Evolutionary conservation across 1,140 invertebrate species (phyloP), one percentile per base, ranked within the genome.

Genomic region (Pseudomyrmex sp.): DNA sequence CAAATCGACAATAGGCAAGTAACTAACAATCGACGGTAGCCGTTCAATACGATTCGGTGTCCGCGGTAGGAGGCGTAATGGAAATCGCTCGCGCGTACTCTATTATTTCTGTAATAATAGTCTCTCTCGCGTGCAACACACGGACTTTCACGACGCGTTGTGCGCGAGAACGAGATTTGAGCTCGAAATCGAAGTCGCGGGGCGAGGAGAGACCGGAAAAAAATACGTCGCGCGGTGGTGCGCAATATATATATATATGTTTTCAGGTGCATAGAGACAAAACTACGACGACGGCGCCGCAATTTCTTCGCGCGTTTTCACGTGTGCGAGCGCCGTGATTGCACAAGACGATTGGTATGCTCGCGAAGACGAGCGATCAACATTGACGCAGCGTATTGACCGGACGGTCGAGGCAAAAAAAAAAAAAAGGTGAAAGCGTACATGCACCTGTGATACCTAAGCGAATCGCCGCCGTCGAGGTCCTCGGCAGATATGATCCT

Each of bases 91-190:
- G 35, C n/a, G 9, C 58, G 50, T 66, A 76, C 59, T 84, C 79
- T 75, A 82, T 90, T 83, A 90, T 90, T 89, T 87, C 76, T 76
- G 69, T 90, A 90, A 90, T 90, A 83, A 87, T 63, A 73, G 68
- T 77, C 59, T 62, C 59, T 62, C 54, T 4, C 54, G 20, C 52
- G 52, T 58, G 44, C 10, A 35, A 35, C 15, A 58, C 62, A 52
- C 35, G 54, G 54, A 86, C 79, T 86, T 83, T 87, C 85, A 70
- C 44, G 18, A 23, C 18, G 50, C 44, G 2, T 50, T 61, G 35
- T 23, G 1, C 15, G 12, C 20, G 54, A 70, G 66, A 72, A 79
- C 20, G 52, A 79, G 65, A 48, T 48, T 59, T 54, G 44, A 70
- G 18, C 52, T 5, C 18, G 75, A 12, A 26, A 23, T 69, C 54